Conservation (phyloP, 2,888 invertebrate genomes). For the Drosophila melanosoma region DNA sequence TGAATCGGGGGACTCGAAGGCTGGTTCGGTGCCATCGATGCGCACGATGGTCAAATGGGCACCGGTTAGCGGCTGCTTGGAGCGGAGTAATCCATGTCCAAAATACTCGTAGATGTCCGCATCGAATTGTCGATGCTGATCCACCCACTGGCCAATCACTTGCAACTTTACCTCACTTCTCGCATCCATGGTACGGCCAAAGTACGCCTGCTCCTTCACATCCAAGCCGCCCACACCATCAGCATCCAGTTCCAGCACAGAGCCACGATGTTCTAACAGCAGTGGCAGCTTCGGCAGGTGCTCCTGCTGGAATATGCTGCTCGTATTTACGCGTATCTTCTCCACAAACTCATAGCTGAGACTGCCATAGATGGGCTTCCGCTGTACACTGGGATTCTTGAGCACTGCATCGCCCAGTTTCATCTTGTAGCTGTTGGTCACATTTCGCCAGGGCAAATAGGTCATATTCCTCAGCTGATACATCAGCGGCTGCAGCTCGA, state of each 20-base stretch:
- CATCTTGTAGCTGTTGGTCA: constrained; percentile 80
- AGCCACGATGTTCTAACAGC: constrained; percentile 76
- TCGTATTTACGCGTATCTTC: constrained; percentile 74
- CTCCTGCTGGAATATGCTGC: constrained; percentile 51
- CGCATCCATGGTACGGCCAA: constrained; percentile 80
- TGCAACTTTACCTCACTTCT: constrained; percentile 77
- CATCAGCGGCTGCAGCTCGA: constrained; percentile 81
- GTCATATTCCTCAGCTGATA: constrained; percentile 81
- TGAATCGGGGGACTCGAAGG: constrained; percentile 74
- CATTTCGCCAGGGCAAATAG: constrained; percentile 81
- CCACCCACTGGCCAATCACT: constrained; percentile 82
- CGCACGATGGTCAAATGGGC: constrained; percentile 69
- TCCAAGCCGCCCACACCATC: constrained; percentile 78
- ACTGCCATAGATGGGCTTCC: constrained; percentile 79
- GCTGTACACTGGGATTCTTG: constrained; percentile 73
- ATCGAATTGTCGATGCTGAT: constrained; percentile 75
- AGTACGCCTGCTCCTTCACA: constrained; percentile 78
- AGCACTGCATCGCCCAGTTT: constrained; percentile 69
- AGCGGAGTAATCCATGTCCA: constrained; percentile 76
- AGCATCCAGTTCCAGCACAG: constrained; percentile 72
- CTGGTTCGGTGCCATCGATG: constrained; percentile 81
- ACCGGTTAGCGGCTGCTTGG: constrained; percentile 61
- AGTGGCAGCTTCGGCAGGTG: constrained; percentile 68
- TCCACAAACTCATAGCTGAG: constrained; percentile 80
- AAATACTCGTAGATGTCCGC: constrained; percentile 82